A percentile compares a stretch with the other conserved stretches of the same genome.
phyloP scores from a whole-genome alignment of 2,113 vertebrate genomes.

The Carassius gibelio region DNA sequence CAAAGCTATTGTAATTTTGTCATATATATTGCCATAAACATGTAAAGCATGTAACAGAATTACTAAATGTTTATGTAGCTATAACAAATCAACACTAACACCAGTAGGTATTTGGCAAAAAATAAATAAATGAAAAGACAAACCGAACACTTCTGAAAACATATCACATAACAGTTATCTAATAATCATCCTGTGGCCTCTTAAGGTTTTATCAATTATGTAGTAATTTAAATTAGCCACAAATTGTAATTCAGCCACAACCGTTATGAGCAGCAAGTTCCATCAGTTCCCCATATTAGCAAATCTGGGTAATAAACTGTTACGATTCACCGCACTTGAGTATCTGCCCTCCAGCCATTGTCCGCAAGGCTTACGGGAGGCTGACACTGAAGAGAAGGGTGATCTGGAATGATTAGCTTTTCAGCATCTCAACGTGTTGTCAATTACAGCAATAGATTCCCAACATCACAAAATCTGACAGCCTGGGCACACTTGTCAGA shows the following conservation, averaged over 20 bases:
- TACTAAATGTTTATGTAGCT: too few relatives aligned
- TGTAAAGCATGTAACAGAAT: too few relatives aligned
- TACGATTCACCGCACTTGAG: slow-evolving; percentile 66
- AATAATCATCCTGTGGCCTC: not conserved
- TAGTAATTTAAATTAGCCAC: slow-evolving; percentile 33
- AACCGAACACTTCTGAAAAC: not conserved
- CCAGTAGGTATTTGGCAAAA: not conserved
- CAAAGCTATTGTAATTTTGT: too few relatives aligned
- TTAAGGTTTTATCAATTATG: slow-evolving; percentile 33
- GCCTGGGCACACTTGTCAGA: slow-evolving; percentile 66
- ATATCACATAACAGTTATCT: not conserved
- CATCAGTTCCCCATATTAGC: slow-evolving; percentile 52
- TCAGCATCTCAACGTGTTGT: slow-evolving; percentile 71
- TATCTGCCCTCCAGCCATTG: slow-evolving; percentile 69
- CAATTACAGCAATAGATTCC: slow-evolving; percentile 74
- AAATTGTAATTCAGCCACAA: slow-evolving; percentile 45
- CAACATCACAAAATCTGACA: slow-evolving; percentile 70
- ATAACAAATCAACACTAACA: not conserved
- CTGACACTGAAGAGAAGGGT: slow-evolving; percentile 63
- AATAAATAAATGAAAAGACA: not conserved
- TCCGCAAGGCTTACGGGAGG: slow-evolving; percentile 71
- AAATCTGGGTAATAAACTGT: slow-evolving; percentile 59
- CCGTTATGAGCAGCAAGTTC: slow-evolving; percentile 49
- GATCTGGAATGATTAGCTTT: slow-evolving; percentile 75
- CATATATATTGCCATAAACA: too few relatives aligned